Conservation (phyloP, 2,888 invertebrate genomes). For the Meiosimyza decipiens region DNA sequence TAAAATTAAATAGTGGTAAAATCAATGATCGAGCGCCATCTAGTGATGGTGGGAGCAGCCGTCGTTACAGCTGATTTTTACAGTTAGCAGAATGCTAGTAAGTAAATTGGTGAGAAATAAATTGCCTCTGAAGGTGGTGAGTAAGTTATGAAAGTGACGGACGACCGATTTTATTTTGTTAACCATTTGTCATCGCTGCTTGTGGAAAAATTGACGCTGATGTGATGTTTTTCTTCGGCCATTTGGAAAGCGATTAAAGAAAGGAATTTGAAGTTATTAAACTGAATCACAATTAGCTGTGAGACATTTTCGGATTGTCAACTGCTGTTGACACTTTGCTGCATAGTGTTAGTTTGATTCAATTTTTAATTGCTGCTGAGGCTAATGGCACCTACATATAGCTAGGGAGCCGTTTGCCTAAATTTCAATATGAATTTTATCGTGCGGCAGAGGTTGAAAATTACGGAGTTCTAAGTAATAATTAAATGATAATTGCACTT, state of each 20-base stretch:
- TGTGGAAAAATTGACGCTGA: neutral
- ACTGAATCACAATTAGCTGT: no score
- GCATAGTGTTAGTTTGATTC: constrained; percentile 27
- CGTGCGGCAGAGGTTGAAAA: no score
- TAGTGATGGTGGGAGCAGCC: constrained; percentile 34
- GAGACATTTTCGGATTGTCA: constrained; percentile 43
- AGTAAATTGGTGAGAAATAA: constrained; percentile 24
- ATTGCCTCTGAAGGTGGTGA: constrained; percentile 39
- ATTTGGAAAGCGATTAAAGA: no score
- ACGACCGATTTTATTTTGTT: constrained; percentile 4
- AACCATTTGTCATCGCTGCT: constrained; percentile 11
- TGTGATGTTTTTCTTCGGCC: no score
- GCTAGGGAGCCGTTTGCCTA: no score
- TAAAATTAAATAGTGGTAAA: constrained; percentile 47
- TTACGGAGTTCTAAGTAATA: no score
- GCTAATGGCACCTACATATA: no score
- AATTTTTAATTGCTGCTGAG: no score
- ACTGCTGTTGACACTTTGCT: constrained; percentile 38
- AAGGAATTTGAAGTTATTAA: no score
- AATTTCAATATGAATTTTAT: no score
- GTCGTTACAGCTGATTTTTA: constrained; percentile 40
- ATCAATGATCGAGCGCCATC: constrained; percentile 45
- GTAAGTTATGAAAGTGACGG: neutral
- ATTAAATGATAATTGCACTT: no score
- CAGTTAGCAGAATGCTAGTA: constrained; percentile 47